Evolutionary conservation across 2,797 vertebrate genomes (phyloP).

Genomic region (Phoebastria nigripes): DNA sequence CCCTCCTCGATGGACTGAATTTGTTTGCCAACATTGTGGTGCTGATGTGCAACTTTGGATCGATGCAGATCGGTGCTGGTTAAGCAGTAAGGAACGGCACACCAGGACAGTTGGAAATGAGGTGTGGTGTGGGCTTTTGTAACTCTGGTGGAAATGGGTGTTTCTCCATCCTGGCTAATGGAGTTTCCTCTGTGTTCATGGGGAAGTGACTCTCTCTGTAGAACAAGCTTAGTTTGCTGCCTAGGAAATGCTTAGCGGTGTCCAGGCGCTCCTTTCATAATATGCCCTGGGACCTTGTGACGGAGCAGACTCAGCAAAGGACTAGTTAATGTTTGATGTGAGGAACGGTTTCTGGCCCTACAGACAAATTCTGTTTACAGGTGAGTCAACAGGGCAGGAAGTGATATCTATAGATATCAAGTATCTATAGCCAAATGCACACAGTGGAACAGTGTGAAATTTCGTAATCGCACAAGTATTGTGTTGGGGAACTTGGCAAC

Average conservation of each 20-base stretch:
- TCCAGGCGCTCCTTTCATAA: neutral
- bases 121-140: accelerated
- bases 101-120: neutral
- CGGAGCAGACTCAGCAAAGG: neutral
- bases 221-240: neutral
- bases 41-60: neutral
- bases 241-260: neutral
- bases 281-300: neutral
- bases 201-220: neutral
- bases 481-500: neutral
- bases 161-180: neutral
- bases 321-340: neutral
- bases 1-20: neutral
- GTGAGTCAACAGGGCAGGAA: neutral
- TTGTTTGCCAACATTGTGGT: neutral
- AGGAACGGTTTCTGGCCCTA: neutral
- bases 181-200: neutral
- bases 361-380: neutral
- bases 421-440: neutral
- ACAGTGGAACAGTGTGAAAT: neutral
- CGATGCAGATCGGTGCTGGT: neutral
- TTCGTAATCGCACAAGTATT: accelerated
- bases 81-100: neutral
- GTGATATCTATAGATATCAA: neutral
- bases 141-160: neutral